These are phyloP conservation scores for Drosophila athabasca DNA, from an alignment of 1,140 invertebrate genomes.

Conservation along the genomic window DNA sequence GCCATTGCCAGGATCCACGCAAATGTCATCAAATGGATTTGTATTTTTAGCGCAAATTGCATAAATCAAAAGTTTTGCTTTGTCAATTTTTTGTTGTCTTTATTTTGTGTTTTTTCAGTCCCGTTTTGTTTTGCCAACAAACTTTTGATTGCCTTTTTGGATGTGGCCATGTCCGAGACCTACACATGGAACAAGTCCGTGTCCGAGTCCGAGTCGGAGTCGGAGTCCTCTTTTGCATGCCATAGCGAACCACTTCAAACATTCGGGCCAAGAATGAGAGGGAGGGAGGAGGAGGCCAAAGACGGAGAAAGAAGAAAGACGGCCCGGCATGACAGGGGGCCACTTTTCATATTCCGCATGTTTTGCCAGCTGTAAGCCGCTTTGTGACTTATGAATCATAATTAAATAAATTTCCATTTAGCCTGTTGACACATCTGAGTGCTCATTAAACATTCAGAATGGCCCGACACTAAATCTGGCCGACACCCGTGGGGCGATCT, in stretches of 20 bases:
- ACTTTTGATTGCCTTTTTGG: constrained; percentile 76
- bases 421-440: constrained; percentile 80
- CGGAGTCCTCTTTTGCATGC: constrained; percentile 13
- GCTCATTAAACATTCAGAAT: constrained; percentile 79
- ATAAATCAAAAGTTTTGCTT: constrained; percentile 78
- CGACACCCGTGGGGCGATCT: constrained; percentile 66
- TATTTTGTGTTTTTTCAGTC: constrained; percentile 10
- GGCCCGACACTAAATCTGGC: constrained; percentile 64
- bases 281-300: constrained; percentile 8
- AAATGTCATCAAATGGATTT: constrained; percentile 79
- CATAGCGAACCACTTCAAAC: constrained; percentile 39
- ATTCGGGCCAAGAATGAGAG: not conserved
- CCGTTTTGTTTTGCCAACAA: constrained; percentile 44
- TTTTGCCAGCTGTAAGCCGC: constrained; percentile 36
- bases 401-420: constrained; percentile 80
- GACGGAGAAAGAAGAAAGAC: too few relatives aligned
- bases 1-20: constrained; percentile 11
- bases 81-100: constrained; percentile 23
- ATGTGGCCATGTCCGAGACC: constrained; percentile 29
- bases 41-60: constrained; percentile 78
- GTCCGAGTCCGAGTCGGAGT: constrained; percentile 9
- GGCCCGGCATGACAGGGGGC: not conserved
- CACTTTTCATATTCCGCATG: constrained; percentile 48
- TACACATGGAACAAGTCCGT: constrained; percentile 13
- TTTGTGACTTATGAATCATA: constrained; percentile 64